Base-by-base conservation (phyloP, 2,888 invertebrate genomes). In the Eilema depressum region DNA sequence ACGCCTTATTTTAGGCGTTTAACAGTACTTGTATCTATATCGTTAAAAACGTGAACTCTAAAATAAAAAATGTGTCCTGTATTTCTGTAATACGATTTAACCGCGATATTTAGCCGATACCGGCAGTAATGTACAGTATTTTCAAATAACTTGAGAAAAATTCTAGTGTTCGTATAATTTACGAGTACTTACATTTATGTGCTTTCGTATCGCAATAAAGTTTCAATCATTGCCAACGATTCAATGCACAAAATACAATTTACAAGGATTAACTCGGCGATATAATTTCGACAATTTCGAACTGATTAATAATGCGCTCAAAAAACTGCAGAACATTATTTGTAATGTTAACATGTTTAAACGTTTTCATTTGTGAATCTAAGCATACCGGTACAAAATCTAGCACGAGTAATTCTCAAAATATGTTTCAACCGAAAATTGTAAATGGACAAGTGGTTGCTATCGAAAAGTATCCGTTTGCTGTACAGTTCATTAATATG, bases 401-500 rank as follows among this genome's bases (percentile, higher is more conserved):
- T 64, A 14, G 20, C 11, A 41, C 2, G 14, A 23, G 3, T n/a
- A 10, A 20, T 11, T 17, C 17, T 14, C 57, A 37, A 11, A 25
- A 1, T 57, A 57, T 17, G 0, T 63, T 81, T 25, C 73, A 76
- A 30, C 59, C 73, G 10, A 91, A 86, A 69, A 88, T 93, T n/a
- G 84, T 93, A 3, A 90, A 90, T 2, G 93, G 93, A 0, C 61
- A 59, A 3, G 70, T 85, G 0, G 88, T 87, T 10, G 41, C 72
- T 0, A 69, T 92, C 23, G 84, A 87, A 20, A 70, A 68, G 1
- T 90, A 85, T 68, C 93, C 93, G 0, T 88, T 81, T 64, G 83
- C 89, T 1, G 89, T 86, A 0, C 87, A 91, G 71, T 85, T 94
- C 63, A 90, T 87, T 56, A 93, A 93, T 73, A 68, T 74, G 11